Evolutionary conservation across 2,797 vertebrate species (phyloP).

Genomic region (Helarctos malayanus): DNA sequence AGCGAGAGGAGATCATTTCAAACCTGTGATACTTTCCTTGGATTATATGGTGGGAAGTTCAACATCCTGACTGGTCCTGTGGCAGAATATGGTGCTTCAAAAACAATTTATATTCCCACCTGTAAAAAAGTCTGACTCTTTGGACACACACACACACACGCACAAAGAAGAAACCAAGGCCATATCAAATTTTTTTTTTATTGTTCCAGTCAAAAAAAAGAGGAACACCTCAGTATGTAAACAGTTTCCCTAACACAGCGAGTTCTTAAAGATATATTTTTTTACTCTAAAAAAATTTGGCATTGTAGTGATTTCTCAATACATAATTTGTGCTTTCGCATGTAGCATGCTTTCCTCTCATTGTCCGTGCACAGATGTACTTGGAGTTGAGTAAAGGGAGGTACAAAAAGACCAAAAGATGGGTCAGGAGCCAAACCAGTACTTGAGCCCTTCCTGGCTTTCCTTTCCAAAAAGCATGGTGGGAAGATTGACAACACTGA

Average conservation of each 20-base stretch:
- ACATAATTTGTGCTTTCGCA: constrained; percentile 84
- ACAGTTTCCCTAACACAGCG: constrained; percentile 76
- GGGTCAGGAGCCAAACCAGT: constrained; percentile 52
- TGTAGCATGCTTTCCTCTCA: constrained; percentile 75
- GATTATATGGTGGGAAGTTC: neutral
- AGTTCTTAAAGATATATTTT: constrained; percentile 74
- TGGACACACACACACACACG: neutral
- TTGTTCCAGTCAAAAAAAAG: constrained; percentile 81
- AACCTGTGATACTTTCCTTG: rapidly evolving
- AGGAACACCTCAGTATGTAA: constrained; percentile 80
- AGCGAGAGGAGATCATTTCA: neutral
- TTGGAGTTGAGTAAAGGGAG: constrained; percentile 52
- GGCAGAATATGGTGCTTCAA: neutral
- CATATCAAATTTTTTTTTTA: constrained; percentile 71
- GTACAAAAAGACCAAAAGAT: neutral
- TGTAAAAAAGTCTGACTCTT: rapidly evolving
- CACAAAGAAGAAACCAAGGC: constrained; percentile 41
- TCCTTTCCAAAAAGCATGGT: neutral
- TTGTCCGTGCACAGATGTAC: constrained; percentile 61
- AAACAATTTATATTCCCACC: neutral
- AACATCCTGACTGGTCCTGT: neutral
- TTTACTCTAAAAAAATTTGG: constrained; percentile 82
- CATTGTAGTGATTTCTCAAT: constrained; percentile 81
- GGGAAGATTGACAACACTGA: neutral
- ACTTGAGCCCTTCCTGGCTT: constrained; percentile 25